These are phyloP conservation scores for Sericinus montela DNA, from an alignment of 2,888 invertebrate species.

Conservation along the genomic window DNA sequence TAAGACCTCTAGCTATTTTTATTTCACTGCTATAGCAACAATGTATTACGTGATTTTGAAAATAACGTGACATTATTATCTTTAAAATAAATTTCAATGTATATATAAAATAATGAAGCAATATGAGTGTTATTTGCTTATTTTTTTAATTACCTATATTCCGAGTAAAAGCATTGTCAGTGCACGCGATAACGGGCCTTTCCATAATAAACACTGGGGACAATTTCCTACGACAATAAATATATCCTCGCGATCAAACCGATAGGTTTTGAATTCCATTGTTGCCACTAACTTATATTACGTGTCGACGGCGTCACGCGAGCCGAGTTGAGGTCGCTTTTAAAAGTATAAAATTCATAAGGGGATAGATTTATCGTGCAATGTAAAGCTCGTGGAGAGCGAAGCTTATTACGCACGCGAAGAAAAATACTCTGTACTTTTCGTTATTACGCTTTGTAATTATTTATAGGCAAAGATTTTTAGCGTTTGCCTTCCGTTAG, in stretches of 20 bases:
- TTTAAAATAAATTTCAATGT: slow-evolving; percentile 5
- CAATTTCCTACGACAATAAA: slow-evolving; percentile 35
- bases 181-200: not conserved
- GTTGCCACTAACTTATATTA: slow-evolving; percentile 42
- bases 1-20: no score
- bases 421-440: slow-evolving; percentile 22
- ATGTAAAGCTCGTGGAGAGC: slow-evolving; percentile 31
- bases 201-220: slow-evolving; percentile 19
- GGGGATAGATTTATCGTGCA: slow-evolving; percentile 31
- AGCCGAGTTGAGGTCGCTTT: slow-evolving; percentile 25
- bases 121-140: not conserved
- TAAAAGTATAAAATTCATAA: slow-evolving; percentile 44
- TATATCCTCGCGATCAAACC: slow-evolving; percentile 29
- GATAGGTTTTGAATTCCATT: slow-evolving; percentile 40
- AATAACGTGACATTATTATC: no score
- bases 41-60: no score
- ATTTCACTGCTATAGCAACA: no score
- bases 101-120: slow-evolving; percentile 1
- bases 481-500: not conserved
- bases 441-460: slow-evolving; percentile 15
- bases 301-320: slow-evolving; percentile 42
- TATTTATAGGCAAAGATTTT: not conserved
- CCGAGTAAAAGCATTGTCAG: not conserved
- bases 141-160: not conserved
- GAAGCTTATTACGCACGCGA: slow-evolving; percentile 42